Conservation (phyloP, 1,140 invertebrate genomes). For the Apocrypta bakeri region DNA sequence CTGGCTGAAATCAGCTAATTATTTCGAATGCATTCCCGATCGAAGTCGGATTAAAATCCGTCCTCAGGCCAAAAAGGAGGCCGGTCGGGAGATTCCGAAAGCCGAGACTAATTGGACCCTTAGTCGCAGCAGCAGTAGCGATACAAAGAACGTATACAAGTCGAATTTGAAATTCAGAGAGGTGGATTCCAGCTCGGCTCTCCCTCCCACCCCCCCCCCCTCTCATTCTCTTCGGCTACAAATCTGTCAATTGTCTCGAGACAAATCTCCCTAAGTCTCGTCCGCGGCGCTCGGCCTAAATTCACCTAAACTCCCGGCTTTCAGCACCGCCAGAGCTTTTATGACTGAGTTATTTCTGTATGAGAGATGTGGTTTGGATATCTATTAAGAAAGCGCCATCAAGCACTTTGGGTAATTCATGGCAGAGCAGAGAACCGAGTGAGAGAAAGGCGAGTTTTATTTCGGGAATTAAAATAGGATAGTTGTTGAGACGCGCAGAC, state of each 20-base stretch:
- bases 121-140: constrained; percentile 54
- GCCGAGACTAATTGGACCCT: constrained; percentile 74
- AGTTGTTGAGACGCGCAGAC: background rate
- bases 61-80: constrained; percentile 50
- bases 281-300: background rate
- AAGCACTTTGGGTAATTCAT: background rate
- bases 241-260: constrained; percentile 73
- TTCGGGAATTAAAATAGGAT: constrained; percentile 29
- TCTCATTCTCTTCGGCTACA: constrained; percentile 55
- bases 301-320: background rate
- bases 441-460: background rate
- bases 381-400: background rate
- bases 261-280: constrained; percentile 65
- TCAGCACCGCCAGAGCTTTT: constrained; percentile 2
- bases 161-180: constrained; percentile 72
- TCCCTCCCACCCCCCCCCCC: background rate
- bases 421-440: no score
- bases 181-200: background rate
- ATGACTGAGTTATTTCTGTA: background rate
- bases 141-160: constrained; percentile 55
- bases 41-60: constrained; percentile 68
- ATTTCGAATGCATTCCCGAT: constrained; percentile 73
- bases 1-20: constrained; percentile 72
- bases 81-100: constrained; percentile 63
- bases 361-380: background rate